These are phyloP conservation scores for Dromiciops gliroides DNA, from an alignment of 2,113 vertebrate species.

Conservation along the genomic window DNA sequence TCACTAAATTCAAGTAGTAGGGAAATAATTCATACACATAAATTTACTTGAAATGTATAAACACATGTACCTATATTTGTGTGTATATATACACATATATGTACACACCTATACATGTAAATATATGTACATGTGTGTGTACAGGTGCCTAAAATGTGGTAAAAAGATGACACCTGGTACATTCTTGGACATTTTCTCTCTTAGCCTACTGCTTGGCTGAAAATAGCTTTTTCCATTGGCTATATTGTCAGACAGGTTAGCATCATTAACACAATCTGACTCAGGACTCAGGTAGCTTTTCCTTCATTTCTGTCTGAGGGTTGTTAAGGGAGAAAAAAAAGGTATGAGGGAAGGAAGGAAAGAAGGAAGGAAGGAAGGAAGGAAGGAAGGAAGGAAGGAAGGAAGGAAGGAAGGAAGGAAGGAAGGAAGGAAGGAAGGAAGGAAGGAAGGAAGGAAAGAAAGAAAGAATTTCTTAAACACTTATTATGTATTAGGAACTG, in stretches of 20 bases:
- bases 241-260: not conserved
- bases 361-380: no score
- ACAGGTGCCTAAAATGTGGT: no score
- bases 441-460: no score
- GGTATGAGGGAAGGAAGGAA: no score
- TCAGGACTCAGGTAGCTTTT: not conserved
- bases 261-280: not conserved
- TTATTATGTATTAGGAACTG: not conserved
- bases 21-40: not conserved
- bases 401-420: no score
- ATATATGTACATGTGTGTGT: not conserved
- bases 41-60: not conserved
- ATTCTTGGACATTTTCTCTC: not conserved
- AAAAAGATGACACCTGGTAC: not conserved
- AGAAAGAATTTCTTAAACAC: not conserved
- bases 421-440: no score
- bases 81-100: no score
- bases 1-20: not conserved
- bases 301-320: not conserved
- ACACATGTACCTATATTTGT: not conserved
- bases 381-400: no score
- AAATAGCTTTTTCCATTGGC: not conserved
- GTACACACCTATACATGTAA: no score
- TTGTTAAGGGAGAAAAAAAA: no score
- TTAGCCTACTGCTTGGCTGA: not conserved